Percentiles rank a stretch among this genome's conserved stretches.
phyloP scores from a whole-genome alignment of 2,888 invertebrate species.

The Drymonia ruficornis region DNA sequence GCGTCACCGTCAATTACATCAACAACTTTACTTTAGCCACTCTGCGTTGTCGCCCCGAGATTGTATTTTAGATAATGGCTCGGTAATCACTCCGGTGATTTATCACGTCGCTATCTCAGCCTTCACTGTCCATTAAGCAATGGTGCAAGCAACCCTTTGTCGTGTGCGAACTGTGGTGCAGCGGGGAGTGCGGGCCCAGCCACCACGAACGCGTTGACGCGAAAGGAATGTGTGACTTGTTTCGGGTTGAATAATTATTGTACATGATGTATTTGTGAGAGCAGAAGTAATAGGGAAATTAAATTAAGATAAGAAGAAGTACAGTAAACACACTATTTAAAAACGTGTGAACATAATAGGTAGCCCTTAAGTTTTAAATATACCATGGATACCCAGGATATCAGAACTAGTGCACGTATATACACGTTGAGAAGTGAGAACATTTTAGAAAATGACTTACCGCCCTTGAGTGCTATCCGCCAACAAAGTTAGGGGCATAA shows the following conservation, averaged over 20 bases:
- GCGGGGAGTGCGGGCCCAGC: conserved; percentile 23
- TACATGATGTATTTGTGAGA: background rate
- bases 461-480: conserved; percentile 23
- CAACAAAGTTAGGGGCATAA: conserved; percentile 70
- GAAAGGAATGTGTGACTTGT: conserved; percentile 3
- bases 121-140: conserved; percentile 85
- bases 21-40: conserved; percentile 61
- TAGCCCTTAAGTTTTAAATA: background rate
- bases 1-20: conserved; percentile 70
- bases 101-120: conserved; percentile 82
- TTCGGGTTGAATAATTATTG: conserved; percentile 1
- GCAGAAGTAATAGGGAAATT: background rate
- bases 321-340: too few relatives aligned
- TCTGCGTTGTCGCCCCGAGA: conserved; percentile 71
- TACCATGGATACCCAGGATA: background rate
- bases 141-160: conserved; percentile 77
- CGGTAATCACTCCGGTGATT: conserved; percentile 81
- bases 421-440: background rate
- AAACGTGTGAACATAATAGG: too few relatives aligned
- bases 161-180: conserved; percentile 31
- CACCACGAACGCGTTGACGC: conserved; percentile 16
- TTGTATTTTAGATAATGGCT: conserved; percentile 83
- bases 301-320: too few relatives aligned
- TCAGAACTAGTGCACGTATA: background rate
- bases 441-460: conserved; percentile 16